These are phyloP conservation scores for Platorchestia sp. DNA, from an alignment of 1,140 invertebrate species.

Conservation along the genomic window DNA sequence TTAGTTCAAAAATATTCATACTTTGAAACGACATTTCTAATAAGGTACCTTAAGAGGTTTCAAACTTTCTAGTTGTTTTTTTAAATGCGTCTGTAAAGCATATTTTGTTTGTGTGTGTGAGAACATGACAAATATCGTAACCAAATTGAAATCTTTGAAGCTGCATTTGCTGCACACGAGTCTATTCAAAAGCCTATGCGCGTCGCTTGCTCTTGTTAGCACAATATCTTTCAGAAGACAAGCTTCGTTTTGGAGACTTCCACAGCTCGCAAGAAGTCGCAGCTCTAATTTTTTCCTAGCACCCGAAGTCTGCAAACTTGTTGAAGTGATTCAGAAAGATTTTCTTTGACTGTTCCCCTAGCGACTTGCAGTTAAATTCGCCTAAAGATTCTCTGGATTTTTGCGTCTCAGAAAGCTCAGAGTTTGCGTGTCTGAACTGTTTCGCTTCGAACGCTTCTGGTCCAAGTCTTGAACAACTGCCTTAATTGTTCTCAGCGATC, in stretches of 20 bases:
- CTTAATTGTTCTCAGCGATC: background rate
- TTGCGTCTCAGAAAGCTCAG: background rate
- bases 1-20: background rate
- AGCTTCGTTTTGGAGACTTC: background rate
- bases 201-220: background rate
- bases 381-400: background rate
- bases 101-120: no score
- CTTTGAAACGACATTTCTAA: background rate
- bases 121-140: background rate
- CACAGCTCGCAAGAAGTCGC: background rate
- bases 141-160: background rate
- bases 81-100: no score
- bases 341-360: background rate
- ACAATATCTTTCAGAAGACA: background rate
- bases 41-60: no score
- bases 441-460: background rate
- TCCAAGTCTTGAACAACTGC: background rate
- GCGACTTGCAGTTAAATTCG: background rate
- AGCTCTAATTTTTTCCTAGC: background rate
- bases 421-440: background rate
- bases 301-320: background rate
- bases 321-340: background rate
- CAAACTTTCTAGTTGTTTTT: no score
- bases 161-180: background rate
- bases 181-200: background rate